phyloP scores from a whole-genome alignment of 2,113 vertebrate species.

The Melanotaenia duboulayi region DNA sequence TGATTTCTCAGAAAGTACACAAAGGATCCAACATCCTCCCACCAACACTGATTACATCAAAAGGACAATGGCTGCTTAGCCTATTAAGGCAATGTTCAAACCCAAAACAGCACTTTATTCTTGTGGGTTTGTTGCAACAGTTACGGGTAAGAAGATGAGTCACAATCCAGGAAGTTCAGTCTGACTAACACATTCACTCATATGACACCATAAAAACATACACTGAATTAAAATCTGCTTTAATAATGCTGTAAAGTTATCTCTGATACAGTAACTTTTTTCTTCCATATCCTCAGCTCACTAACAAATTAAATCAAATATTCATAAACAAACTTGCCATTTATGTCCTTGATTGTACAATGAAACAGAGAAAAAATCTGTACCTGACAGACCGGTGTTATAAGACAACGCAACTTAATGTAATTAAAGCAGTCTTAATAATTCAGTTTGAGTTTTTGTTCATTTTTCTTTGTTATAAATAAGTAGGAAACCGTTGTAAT shows the following conservation, averaged over 20 bases:
- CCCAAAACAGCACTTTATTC: slow-evolving; percentile 21
- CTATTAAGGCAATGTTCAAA: slow-evolving; percentile 23
- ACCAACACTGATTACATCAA: neutral
- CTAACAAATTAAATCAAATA: neutral
- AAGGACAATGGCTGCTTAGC: slow-evolving; percentile 14
- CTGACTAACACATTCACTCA: neutral
- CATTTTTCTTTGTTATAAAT: neutral
- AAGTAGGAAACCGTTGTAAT: neutral
- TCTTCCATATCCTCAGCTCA: neutral
- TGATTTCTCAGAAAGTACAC: neutral
- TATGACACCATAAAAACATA: neutral
- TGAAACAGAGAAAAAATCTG: neutral
- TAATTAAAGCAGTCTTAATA: neutral
- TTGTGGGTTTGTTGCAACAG: slow-evolving; percentile 21
- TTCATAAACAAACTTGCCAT: neutral
- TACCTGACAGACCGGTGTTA: neutral
- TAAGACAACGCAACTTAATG: too few relatives aligned
- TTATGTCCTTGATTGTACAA: neutral
- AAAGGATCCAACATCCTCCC: neutral
- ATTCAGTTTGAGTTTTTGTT: neutral
- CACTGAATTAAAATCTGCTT: neutral
- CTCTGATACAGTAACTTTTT: neutral
- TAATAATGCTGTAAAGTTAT: slow-evolving; percentile 1
- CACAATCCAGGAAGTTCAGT: slow-evolving; percentile 5
- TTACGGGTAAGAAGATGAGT: slow-evolving; percentile 10